Evolutionary conservation across 2,113 vertebrate genomes (phyloP).

Genomic region (Lamprotornis superbus): DNA sequence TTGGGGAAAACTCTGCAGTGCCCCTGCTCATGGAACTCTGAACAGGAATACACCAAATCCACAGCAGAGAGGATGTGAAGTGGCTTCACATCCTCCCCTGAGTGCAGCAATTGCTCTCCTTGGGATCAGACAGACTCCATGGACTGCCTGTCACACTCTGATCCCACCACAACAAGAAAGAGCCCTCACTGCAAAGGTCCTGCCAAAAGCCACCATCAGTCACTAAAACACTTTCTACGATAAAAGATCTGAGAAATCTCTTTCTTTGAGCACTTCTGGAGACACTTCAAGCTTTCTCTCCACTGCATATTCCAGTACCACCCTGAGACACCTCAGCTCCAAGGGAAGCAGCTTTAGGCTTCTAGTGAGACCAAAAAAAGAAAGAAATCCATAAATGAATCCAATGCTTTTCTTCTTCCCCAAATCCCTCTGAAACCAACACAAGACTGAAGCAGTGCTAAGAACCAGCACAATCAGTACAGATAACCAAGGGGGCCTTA

Average conservation of each 20-base stretch:
- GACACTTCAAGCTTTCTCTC: neutral
- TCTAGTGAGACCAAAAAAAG: neutral
- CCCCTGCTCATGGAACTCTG: neutral
- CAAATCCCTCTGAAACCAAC: neutral
- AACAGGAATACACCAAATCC: neutral
- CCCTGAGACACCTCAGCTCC: neutral
- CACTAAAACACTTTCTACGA: neutral
- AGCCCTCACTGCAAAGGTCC: neutral
- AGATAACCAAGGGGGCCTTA: neutral
- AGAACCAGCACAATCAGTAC: neutral
- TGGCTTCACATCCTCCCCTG: accelerated
- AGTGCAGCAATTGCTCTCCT: neutral
- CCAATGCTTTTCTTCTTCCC: neutral
- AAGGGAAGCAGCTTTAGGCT: neutral
- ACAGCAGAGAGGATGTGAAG: neutral
- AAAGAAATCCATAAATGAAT: neutral
- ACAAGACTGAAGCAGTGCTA: neutral
- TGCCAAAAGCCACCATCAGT: neutral
- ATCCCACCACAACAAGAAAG: neutral
- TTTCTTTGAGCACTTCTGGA: neutral
- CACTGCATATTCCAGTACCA: neutral
- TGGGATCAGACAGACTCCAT: neutral
- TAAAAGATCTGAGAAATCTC: neutral
- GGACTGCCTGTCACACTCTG: neutral
- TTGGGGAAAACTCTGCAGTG: neutral